A percentile compares a stretch with the other conserved stretches of the same genome.
Evolutionary conservation across 1,140 invertebrate genomes (phyloP).

Genomic region (Drosophila bifasciata): DNA sequence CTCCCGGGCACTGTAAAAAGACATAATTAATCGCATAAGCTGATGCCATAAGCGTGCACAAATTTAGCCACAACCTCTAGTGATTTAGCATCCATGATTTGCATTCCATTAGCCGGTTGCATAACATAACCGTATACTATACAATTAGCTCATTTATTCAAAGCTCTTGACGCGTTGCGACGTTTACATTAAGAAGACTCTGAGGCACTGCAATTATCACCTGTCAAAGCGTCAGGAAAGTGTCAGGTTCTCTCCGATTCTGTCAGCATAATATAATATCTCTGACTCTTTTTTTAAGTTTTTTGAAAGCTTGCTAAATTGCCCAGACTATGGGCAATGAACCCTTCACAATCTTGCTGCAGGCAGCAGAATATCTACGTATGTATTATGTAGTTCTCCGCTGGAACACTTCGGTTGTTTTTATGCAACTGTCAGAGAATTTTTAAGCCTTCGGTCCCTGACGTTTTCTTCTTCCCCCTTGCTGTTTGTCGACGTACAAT

Average conservation of each 20-base stretch:
- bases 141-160: constrained; percentile 31
- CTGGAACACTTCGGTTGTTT: background rate
- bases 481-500: background rate
- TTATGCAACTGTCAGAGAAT: background rate
- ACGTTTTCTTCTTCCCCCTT: no score
- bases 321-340: constrained; percentile 33
- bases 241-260: constrained; percentile 48
- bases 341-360: constrained; percentile 28
- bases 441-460: no score
- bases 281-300: background rate
- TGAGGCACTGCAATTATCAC: constrained; percentile 27
- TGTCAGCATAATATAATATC: constrained; percentile 37
- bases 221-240: constrained; percentile 35
- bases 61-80: constrained; percentile 20
- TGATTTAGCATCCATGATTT: constrained; percentile 30
- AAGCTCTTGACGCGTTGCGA: constrained; percentile 28
- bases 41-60: constrained; percentile 19
- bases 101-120: constrained; percentile 37
- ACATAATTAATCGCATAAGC: constrained; percentile 31
- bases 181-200: constrained; percentile 27
- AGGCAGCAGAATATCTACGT: background rate
- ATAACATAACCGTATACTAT: constrained; percentile 33
- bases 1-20: background rate
- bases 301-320: constrained; percentile 40
- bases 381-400: background rate